A percentile compares a stretch with the other conserved stretches of the same genome.
Conservation (phyloP, 2,113 vertebrate species). For the Catharus bicknelli region DNA sequence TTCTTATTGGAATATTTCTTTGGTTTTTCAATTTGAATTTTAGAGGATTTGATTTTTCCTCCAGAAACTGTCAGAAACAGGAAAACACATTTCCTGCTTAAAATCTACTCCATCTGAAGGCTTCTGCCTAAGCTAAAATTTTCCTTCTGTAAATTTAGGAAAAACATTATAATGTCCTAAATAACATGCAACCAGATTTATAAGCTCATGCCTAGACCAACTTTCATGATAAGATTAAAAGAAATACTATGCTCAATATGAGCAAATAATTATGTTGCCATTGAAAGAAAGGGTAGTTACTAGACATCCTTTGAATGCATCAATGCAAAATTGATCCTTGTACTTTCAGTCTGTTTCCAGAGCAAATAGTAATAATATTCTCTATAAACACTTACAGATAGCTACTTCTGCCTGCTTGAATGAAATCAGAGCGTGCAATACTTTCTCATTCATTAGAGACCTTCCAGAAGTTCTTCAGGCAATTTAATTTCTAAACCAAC, state of each 20-base stretch:
- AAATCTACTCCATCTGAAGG: background rate
- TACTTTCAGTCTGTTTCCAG: slow-evolving; percentile 4
- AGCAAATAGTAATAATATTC: slow-evolving; percentile 29
- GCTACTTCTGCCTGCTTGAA: background rate
- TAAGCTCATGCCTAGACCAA: background rate
- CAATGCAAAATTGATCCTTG: slow-evolving; percentile 27
- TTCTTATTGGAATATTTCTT: background rate
- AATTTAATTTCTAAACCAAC: slow-evolving; percentile 10
- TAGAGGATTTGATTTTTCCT: background rate
- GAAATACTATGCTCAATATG: background rate
- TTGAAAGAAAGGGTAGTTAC: background rate
- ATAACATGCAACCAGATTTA: background rate
- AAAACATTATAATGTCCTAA: background rate
- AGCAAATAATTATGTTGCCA: background rate
- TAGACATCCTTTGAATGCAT: background rate
- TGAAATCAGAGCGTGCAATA: background rate
- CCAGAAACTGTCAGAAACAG: background rate
- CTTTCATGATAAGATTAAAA: background rate
- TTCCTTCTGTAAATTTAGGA: background rate
- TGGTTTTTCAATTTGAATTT: background rate
- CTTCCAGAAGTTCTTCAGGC: background rate
- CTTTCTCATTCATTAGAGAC: background rate
- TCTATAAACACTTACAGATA: background rate
- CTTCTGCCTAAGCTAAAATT: background rate
- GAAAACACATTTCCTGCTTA: background rate